phyloP scores from a whole-genome alignment of 1,140 invertebrate species.

The Drosophila gunungcola region DNA sequence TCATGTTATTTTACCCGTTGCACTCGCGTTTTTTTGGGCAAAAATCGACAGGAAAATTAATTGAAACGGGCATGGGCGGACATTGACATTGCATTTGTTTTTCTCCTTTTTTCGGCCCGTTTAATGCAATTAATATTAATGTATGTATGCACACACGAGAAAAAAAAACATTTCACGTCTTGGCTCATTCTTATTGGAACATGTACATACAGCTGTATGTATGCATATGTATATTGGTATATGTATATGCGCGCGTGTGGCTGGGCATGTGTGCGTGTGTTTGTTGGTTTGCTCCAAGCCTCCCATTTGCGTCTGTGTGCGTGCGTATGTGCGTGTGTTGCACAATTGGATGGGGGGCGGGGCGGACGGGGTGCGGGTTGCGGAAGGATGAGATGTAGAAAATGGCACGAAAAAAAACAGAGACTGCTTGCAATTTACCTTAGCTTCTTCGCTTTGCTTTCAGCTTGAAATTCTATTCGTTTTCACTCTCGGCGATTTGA shows the following conservation, averaged over 20 bases:
- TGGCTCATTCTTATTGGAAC: slow-evolving; percentile 60
- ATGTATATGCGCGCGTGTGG: slow-evolving; percentile 42
- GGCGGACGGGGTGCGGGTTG: slow-evolving; percentile 16
- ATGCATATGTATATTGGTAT: slow-evolving; percentile 41
- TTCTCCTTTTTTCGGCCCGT: slow-evolving; percentile 12
- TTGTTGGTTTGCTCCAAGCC: slow-evolving; percentile 63
- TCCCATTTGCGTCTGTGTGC: slow-evolving; percentile 37
- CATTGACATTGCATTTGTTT: slow-evolving; percentile 12
- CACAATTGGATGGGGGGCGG: slow-evolving; percentile 43
- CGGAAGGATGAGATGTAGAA: slow-evolving; percentile 20
- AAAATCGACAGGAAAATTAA: slow-evolving; percentile 35
- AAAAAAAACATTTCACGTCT: slow-evolving; percentile 67
- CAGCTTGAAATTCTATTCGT: slow-evolving; percentile 23
- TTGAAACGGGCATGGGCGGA: slow-evolving; percentile 13
- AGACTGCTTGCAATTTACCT: slow-evolving; percentile 74
- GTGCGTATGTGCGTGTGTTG: slow-evolving; percentile 53
- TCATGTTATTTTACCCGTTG: slow-evolving; percentile 64
- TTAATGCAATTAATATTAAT: slow-evolving; percentile 39
- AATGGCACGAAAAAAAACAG: slow-evolving; percentile 41
- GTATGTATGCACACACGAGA: slow-evolving; percentile 46
- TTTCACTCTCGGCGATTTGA: slow-evolving; percentile 8
- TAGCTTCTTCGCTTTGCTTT: slow-evolving; percentile 35
- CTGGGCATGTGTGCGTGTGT: slow-evolving; percentile 51
- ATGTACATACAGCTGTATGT: slow-evolving; percentile 52
- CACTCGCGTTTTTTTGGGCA: slow-evolving; percentile 50